These are phyloP conservation scores for Aramus guarauna DNA, from an alignment of 2,113 vertebrate species.

Conservation along the genomic window DNA sequence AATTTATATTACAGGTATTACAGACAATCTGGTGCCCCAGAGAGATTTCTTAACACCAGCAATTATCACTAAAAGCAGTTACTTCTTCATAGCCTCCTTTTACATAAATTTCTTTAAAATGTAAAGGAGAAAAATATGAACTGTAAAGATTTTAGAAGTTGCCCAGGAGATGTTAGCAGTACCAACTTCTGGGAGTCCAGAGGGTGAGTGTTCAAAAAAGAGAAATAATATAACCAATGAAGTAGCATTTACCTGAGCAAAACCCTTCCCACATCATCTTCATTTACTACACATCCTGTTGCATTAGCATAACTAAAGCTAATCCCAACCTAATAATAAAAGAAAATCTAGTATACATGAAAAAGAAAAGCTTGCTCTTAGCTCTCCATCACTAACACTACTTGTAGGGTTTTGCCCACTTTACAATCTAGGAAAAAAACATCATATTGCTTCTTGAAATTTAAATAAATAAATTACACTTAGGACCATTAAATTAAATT, in stretches of 20 bases:
- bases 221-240: not conserved
- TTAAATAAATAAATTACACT: not conserved
- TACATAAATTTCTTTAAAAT: not conserved
- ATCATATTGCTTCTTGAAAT: not conserved
- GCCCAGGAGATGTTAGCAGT: not conserved
- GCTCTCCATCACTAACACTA: not conserved
- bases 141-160: not conserved
- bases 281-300: conserved; percentile 71
- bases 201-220: not conserved
- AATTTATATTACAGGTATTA: not conserved
- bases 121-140: not conserved
- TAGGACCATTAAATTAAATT: not conserved
- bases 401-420: not conserved
- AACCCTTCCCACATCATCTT: conserved; percentile 79
- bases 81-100: not conserved
- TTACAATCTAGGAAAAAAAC: not conserved
- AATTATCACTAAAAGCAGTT: not conserved
- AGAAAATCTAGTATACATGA: not conserved
- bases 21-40: not conserved
- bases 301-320: conserved; percentile 82
- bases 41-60: conserved; percentile 17
- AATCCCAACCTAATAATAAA: conserved; percentile 75
- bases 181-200: not conserved
- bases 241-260: conserved; percentile 71
- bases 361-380: not conserved